Evolutionary conservation across 2,888 invertebrate genomes (phyloP).

Genomic region (Cosmia pyralina): DNA sequence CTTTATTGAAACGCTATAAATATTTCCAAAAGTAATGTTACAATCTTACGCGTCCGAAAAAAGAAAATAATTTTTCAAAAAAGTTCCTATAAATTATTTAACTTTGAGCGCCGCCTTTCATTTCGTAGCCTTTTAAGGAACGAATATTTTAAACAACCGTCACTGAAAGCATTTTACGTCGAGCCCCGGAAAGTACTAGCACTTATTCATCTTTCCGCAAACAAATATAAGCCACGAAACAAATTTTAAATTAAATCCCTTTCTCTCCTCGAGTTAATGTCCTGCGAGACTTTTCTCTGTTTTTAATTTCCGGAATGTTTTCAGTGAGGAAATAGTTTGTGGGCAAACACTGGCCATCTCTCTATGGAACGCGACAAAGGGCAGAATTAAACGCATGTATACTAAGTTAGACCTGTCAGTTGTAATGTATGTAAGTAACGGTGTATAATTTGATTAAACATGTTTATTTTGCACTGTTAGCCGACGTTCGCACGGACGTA

Average conservation of each 20-base stretch:
- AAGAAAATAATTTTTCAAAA: slow-evolving; percentile 43
- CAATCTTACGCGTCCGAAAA: slow-evolving; percentile 38
- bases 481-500: no score
- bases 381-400: slow-evolving; percentile 35
- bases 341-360: slow-evolving; percentile 69
- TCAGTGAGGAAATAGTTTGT: slow-evolving; percentile 87
- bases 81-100: slow-evolving; percentile 62
- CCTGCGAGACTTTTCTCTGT: slow-evolving; percentile 85
- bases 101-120: slow-evolving; percentile 59
- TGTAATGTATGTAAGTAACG: slow-evolving; percentile 5
- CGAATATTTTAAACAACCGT: slow-evolving; percentile 63
- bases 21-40: slow-evolving; percentile 10
- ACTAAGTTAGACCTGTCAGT: slow-evolving; percentile 30
- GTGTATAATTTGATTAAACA: slow-evolving; percentile 4
- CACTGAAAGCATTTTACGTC: slow-evolving; percentile 64
- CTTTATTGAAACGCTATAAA: slow-evolving; percentile 18
- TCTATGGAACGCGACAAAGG: slow-evolving; percentile 41
- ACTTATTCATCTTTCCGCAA: slow-evolving; percentile 73
- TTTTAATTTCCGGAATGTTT: slow-evolving; percentile 88
- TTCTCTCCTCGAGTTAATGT: slow-evolving; percentile 84
- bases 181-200: slow-evolving; percentile 61
- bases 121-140: slow-evolving; percentile 60
- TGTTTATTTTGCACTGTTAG: slow-evolving; percentile 1
- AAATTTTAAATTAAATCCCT: slow-evolving; percentile 85
- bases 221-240: slow-evolving; percentile 80